phyloP scores from a whole-genome alignment of 2,888 invertebrate species.

The Aricia artaxerxes region DNA sequence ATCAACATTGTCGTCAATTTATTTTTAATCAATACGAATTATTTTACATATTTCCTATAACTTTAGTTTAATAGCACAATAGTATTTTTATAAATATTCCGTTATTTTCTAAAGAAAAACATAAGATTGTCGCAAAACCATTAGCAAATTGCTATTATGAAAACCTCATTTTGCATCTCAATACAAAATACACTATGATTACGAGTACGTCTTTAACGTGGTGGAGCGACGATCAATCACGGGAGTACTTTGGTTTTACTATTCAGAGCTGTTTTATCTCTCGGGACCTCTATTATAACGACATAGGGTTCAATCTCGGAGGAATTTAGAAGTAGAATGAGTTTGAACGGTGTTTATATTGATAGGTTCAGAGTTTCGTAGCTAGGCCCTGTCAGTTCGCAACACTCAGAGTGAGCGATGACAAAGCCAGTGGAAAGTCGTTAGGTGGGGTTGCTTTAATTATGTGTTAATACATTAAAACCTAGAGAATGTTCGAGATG shows the following conservation, averaged over 20 bases:
- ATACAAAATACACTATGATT: not conserved
- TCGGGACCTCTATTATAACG: not conserved
- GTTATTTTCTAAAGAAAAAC: not conserved
- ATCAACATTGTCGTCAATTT: not conserved
- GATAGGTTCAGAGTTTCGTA: constrained; percentile 35
- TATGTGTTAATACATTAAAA: constrained; percentile 23
- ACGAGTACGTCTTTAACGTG: constrained; percentile 36
- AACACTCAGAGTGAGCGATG: constrained; percentile 31
- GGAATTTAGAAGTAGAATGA: not conserved
- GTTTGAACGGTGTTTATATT: constrained; percentile 33
- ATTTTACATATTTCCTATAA: not conserved
- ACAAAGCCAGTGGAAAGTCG: constrained; percentile 18
- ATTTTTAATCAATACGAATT: no score
- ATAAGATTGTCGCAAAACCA: not conserved
- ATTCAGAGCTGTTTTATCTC: not conserved
- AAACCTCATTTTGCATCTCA: not conserved
- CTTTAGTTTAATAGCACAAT: no score
- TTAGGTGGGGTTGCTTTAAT: constrained; percentile 27
- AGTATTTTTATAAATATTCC: no score
- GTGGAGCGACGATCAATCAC: constrained; percentile 59
- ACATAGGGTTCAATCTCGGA: not conserved
- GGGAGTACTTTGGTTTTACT: constrained; percentile 42
- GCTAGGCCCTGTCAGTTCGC: constrained; percentile 32
- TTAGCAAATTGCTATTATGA: no score
- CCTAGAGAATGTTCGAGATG: not conserved